Evolutionary conservation across 1,140 invertebrate genomes (phyloP).

Genomic region (Eulimnadia texana): DNA sequence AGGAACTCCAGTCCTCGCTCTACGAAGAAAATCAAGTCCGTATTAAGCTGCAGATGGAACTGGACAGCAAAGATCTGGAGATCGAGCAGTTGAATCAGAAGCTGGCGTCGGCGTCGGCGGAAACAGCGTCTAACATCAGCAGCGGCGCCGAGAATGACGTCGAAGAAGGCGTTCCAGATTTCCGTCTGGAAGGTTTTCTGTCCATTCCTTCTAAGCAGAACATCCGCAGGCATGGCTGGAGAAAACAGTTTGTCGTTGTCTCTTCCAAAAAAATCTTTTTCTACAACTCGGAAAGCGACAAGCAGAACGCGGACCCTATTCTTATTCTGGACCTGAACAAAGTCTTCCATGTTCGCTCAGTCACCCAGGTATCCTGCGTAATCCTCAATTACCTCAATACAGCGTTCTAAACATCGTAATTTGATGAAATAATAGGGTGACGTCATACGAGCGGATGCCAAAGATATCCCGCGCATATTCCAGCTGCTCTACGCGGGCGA

Average conservation of each 20-base stretch:
- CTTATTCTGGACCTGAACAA: conserved; percentile 92
- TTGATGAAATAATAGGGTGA: too few relatives aligned
- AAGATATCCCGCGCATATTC: conserved; percentile 98
- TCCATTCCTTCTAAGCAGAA: conserved; percentile 91
- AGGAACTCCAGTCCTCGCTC: conserved; percentile 58
- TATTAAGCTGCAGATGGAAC: conserved; percentile 78
- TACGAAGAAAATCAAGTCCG: conserved; percentile 51
- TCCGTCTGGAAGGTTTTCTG: conserved; percentile 86
- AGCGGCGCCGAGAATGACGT: conserved; percentile 64
- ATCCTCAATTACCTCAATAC: too few relatives aligned
- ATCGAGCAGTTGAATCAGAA: conserved; percentile 82
- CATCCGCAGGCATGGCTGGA: conserved; percentile 88
- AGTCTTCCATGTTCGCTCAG: conserved; percentile 94
- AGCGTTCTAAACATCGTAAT: too few relatives aligned
- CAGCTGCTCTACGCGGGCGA: conserved; percentile 86
- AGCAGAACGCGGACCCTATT: conserved; percentile 84
- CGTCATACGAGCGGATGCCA: conserved; percentile 92
- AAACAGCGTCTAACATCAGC: conserved; percentile 78
- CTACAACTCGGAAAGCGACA: conserved; percentile 88
- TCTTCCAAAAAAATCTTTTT: conserved; percentile 95
- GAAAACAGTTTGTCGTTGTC: conserved; percentile 91
- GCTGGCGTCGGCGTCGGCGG: conserved; percentile 46
- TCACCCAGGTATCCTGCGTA: too few relatives aligned
- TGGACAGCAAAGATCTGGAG: conserved; percentile 89
- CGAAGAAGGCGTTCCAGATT: conserved; percentile 37